Conservation (phyloP, 2,888 invertebrate species). For the Furcula furcula region DNA sequence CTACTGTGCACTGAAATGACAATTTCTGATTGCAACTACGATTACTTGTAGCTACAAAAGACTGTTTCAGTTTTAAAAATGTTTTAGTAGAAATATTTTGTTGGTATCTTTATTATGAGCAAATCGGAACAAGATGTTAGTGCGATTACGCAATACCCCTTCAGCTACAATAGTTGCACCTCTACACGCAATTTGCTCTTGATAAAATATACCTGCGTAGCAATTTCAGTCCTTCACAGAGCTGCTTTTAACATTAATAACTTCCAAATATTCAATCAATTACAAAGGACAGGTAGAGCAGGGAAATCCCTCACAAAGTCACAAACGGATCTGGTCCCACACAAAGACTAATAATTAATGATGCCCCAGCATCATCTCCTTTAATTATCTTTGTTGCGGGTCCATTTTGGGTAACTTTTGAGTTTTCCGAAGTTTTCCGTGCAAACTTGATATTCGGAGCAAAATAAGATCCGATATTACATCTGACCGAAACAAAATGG, state of each 20-base stretch:
- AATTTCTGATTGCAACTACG: conserved; percentile 14
- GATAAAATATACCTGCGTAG: too few relatives aligned
- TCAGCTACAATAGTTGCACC: too few relatives aligned
- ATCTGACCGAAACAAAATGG: conserved; percentile 1
- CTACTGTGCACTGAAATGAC: conserved; percentile 19
- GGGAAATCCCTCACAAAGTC: too few relatives aligned
- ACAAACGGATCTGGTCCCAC: neutral
- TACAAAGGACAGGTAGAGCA: too few relatives aligned
- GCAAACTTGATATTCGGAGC: conserved; percentile 13
- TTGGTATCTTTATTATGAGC: too few relatives aligned
- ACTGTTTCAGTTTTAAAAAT: neutral
- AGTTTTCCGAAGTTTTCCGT: conserved; percentile 15
- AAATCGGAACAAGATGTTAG: too few relatives aligned
- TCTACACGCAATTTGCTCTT: too few relatives aligned
- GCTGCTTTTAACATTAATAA: too few relatives aligned
- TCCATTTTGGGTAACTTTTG: conserved; percentile 14
- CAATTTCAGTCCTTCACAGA: too few relatives aligned
- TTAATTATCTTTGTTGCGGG: conserved; percentile 23
- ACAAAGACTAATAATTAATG: conserved; percentile 18
- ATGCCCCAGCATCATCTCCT: conserved; percentile 11
- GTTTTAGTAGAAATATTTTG: too few relatives aligned
- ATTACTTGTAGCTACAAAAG: conserved; percentile 18
- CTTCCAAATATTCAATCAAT: too few relatives aligned
- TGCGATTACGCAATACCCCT: too few relatives aligned
- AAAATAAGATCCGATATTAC: neutral